Base-by-base conservation (phyloP, 1,140 invertebrate genomes). In the Drosophila athabasca region DNA sequence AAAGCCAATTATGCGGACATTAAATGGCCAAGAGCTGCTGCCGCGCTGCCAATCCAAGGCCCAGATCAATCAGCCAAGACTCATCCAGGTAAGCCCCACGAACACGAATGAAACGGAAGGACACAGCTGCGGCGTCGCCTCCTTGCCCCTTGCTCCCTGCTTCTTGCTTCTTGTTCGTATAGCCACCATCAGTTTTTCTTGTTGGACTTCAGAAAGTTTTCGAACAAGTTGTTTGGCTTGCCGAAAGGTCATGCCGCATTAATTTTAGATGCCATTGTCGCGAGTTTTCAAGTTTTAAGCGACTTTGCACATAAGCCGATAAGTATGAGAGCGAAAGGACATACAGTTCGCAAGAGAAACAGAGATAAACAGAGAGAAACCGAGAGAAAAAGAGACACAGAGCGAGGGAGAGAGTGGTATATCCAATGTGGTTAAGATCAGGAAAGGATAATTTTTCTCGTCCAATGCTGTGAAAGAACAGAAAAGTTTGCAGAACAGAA, bases 1-100 rank as follows among this genome's bases (percentile, higher is more conserved):
- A 67, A 84, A 76, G 72, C 55, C 81, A 84, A 84, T 84, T 84
- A 84, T 85, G 65, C 77, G 76, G 67, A 85, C 81, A 84, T 73
- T 84, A 80, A 85, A 85, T 85, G 71, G 48, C 53, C 70, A 74
- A 24, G 48, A 58, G 26, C 64, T 22, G 11, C 57, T 31, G 49
- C 39, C 46, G 39, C n/a, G 59, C 64, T 53, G 35, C 9, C 4
- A 26, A 5, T 26, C 24, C 24, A 5, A 3, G 4, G 24, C 19
- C 13, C 26, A 43, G 59, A 69, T 76, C 48, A 76, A 69, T 76
- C 50, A 53, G 15, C n/a, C 13, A 41, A 55, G 24, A 17, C 39
- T 54, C 48, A 35, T 49, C 22, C 41, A n/a, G 39, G n/a, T 26
- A 17, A 9, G 48, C 11, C n/a, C 44, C 45, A 44, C 44, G 4